Evolutionary conservation across 1,140 invertebrate species (phyloP), one percentile per base, ranked within the genome.

Genomic region (honey bee (Apis mellifera)): DNA sequence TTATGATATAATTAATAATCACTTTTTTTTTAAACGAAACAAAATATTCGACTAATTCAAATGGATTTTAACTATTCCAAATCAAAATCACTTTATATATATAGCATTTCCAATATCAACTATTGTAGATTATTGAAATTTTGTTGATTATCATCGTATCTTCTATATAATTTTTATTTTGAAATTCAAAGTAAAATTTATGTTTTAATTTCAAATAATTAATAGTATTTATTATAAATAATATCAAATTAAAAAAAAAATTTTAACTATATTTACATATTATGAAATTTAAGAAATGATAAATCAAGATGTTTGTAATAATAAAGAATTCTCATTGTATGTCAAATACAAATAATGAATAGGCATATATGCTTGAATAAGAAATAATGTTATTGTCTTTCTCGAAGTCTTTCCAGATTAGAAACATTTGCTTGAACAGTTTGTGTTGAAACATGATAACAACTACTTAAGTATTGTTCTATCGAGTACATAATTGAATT

Each of bases 361-460:
- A 42, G 32, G 7, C 5, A 42, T 62, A 82, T 84, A 88, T 78
- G 79, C 86, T 62, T 57, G 59, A 66, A 42, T n/a, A 79, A 76
- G 62, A 86, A 72, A 84, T 59, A 66, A 79, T 78, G 76, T 84
- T 88, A 84, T 86, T 86, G 84, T 73, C 54, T 86, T 78, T 78
- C 71, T 32, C 71, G 84, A 84, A 76, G 86, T 55, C 82, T 82
- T 59, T 54, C 50, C 7, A 65, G 50, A 76, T 86, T 84, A 89
- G 84, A 76, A 84, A 86, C 78, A 74, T 70, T 75, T 78, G 82
- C 62, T n/a, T n/a, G n/a, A n/a, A n/a, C 83, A 62, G 71, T 79
- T 88, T 85, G 86, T 86, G 84, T 68, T 80, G 79, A 68, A 82
- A 86, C 75, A 78, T 82, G 87, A 89, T 89, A 89, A 89, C 88